A percentile compares a stretch with the other conserved stretches of the same genome.
These are phyloP conservation scores for Bradypodion ventrale DNA, from an alignment of 2,797 vertebrate species.

Conservation along the genomic window DNA sequence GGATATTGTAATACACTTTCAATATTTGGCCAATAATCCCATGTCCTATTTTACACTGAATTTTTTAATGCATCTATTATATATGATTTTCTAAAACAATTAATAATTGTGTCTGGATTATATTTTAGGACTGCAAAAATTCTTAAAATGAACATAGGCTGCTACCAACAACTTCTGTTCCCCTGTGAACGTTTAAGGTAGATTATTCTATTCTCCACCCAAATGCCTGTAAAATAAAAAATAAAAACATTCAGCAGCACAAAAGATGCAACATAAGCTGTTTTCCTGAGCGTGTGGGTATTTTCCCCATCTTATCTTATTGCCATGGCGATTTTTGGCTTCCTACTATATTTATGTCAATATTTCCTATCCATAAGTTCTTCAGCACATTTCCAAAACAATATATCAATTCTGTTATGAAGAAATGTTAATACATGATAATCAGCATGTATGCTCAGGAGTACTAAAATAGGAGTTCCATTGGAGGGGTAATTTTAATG, in stretches of 20 bases:
- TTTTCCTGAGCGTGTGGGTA: not conserved
- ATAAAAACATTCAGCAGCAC: constrained; percentile 35
- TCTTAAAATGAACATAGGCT: constrained; percentile 20
- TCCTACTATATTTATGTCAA: not conserved
- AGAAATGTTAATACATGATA: constrained; percentile 20
- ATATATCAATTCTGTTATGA: not conserved
- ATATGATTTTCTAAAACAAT: not conserved
- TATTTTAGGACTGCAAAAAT: not conserved
- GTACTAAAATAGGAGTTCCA: not conserved
- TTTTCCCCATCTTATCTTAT: not conserved
- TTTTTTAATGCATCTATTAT: not conserved
- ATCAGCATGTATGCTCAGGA: not conserved
- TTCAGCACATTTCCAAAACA: constrained; percentile 15
- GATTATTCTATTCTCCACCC: not conserved
- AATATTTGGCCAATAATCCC: not conserved
- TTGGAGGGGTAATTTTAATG: not conserved
- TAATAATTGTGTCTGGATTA: not conserved
- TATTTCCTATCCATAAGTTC: constrained; percentile 25
- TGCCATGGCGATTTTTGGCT: not conserved
- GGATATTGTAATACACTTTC: not conserved
- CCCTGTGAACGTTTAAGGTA: not conserved
- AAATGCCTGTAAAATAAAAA: constrained; percentile 4
- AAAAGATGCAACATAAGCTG: not conserved
- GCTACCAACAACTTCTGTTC: not conserved
- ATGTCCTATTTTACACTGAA: not conserved